Percentiles rank a stretch among this genome's conserved stretches.
Evolutionary conservation across 2,113 vertebrate genomes (phyloP).

Genomic region (Argyrosomus japonicus): DNA sequence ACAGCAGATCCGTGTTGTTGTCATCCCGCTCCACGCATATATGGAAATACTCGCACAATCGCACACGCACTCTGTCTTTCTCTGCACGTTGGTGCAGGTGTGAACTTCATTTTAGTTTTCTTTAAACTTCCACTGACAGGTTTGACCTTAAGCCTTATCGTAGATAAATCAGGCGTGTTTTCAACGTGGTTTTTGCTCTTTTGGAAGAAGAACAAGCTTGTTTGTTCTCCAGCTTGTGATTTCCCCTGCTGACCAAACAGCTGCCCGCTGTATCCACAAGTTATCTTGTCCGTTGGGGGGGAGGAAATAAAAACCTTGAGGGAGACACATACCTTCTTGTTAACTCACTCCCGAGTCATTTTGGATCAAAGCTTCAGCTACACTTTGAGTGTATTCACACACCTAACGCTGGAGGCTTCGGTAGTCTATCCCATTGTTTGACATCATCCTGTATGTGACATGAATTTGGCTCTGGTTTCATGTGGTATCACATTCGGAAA

Average conservation of each 20-base stretch:
- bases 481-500: background rate
- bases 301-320: background rate
- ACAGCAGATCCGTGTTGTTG: conserved; percentile 11
- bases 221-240: conserved; percentile 37
- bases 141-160: background rate
- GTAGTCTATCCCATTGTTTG: conserved; percentile 5
- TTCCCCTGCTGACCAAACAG: conserved; percentile 20
- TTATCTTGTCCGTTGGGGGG: background rate
- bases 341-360: background rate
- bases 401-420: background rate
- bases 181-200: background rate
- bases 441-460: conserved; percentile 17
- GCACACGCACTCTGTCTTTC: too few species aligned
- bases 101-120: background rate
- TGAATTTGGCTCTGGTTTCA: conserved; percentile 17
- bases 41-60: conserved; percentile 19
- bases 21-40: background rate
- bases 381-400: background rate
- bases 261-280: background rate
- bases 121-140: too few species aligned
- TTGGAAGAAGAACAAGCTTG: background rate
- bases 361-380: conserved; percentile 12
- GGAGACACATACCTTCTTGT: background rate
- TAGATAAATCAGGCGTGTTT: background rate
- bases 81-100: conserved; percentile 1